These are phyloP conservation scores for Drosophila borealis DNA, from an alignment of 2,888 invertebrate genomes.

Conservation along the genomic window DNA sequence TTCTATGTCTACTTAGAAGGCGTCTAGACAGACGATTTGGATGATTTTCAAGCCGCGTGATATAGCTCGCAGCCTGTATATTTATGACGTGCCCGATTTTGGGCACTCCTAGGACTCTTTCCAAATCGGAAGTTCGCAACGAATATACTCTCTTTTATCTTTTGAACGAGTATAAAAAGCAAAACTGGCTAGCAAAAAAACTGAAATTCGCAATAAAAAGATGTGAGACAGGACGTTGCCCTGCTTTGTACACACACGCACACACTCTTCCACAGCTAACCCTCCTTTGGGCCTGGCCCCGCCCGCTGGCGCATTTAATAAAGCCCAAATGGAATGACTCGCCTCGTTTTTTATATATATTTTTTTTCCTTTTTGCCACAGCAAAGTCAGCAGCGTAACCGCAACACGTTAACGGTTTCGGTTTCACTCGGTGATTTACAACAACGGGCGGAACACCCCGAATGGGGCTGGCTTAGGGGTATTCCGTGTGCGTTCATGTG, in stretches of 20 bases:
- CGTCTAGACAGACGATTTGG: too few relatives aligned
- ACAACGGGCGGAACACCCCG: slow-evolving; percentile 33
- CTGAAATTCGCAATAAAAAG: slow-evolving; percentile 68
- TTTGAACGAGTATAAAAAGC: slow-evolving; percentile 12
- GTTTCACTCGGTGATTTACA: slow-evolving; percentile 78
- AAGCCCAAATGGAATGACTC: slow-evolving; percentile 80
- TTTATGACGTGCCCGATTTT: too few relatives aligned
- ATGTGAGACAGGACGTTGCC: slow-evolving; percentile 71
- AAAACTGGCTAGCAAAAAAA: slow-evolving; percentile 10
- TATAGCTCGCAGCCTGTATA: too few relatives aligned
- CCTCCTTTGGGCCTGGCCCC: slow-evolving; percentile 29
- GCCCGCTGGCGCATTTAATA: slow-evolving; percentile 71
- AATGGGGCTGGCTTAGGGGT: slow-evolving; percentile 11
- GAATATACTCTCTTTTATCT: too few relatives aligned
- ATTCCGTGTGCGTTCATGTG: slow-evolving; percentile 68
- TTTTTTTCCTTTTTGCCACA: slow-evolving; percentile 36
- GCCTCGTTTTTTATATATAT: slow-evolving; percentile 34
- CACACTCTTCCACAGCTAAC: slow-evolving; percentile 23
- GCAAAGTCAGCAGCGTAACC: slow-evolving; percentile 73
- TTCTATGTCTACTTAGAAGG: too few relatives aligned
- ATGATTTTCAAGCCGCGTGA: too few relatives aligned
- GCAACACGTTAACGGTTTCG: slow-evolving; percentile 82
- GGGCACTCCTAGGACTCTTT: too few relatives aligned
- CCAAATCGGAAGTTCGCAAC: too few relatives aligned
- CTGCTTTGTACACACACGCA: slow-evolving; percentile 19